These are phyloP conservation scores for Phrixothrix hirtus DNA, from an alignment of 2,888 invertebrate genomes.

Conservation along the genomic window DNA sequence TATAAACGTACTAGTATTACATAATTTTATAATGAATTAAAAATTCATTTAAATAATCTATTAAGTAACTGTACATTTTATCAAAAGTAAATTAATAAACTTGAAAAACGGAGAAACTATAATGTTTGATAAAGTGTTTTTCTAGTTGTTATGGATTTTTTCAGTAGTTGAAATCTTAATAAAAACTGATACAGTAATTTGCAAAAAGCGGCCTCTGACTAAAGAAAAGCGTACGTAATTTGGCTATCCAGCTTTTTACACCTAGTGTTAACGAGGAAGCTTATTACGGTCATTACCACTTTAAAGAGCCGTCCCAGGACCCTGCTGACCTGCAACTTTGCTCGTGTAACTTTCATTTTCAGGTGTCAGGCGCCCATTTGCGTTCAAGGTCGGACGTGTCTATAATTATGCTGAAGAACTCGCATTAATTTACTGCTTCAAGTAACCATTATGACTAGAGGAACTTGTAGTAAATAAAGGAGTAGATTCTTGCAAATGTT, in stretches of 20 bases:
- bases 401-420: conserved; percentile 10
- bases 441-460: conserved; percentile 5
- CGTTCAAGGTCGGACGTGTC: conserved; percentile 21
- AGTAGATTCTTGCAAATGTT: conserved; percentile 4
- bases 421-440: conserved; percentile 6
- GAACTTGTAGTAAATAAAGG: conserved; percentile 14
- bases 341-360: conserved; percentile 39
- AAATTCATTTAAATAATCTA: no score
- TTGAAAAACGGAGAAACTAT: not conserved
- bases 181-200: conserved; percentile 7
- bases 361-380: conserved; percentile 30
- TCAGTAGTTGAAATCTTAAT: conserved; percentile 1
- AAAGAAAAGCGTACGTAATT: conserved; percentile 12
- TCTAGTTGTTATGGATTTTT: no score
- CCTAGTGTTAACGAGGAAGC: conserved; percentile 11
- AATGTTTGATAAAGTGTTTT: no score
- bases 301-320: conserved; percentile 36
- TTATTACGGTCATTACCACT: conserved; percentile 25
- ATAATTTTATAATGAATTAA: no score
- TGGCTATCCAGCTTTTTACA: conserved; percentile 10
- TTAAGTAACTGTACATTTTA: not conserved
- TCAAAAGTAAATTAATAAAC: not conserved
- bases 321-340: conserved; percentile 35
- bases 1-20: no score
- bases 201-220: conserved; percentile 1